Evolutionary conservation across 2,797 vertebrate species (phyloP).

Genomic region (Acrocephalus scirpaceus): DNA sequence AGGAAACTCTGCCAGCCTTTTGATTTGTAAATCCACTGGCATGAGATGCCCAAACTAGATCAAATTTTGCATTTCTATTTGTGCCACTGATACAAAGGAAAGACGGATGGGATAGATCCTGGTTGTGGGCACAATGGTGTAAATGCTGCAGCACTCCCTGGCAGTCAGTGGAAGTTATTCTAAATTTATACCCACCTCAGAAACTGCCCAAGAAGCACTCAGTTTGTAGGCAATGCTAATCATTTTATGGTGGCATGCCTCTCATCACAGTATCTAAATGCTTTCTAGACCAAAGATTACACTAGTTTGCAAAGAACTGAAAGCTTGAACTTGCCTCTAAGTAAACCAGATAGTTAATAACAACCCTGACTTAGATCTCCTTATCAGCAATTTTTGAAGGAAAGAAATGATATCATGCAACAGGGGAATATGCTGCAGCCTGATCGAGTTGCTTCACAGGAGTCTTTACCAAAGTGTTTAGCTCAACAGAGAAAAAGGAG

Average conservation of each 20-base stretch:
- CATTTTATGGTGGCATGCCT: neutral
- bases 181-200: neutral
- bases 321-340: neutral
- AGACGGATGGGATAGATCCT: neutral
- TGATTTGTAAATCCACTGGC: constrained; percentile 45
- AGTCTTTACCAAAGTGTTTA: neutral
- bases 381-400: neutral
- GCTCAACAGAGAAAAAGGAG: neutral
- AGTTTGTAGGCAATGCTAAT: neutral
- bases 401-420: neutral
- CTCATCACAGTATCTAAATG: neutral
- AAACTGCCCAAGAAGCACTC: neutral
- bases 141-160: neutral
- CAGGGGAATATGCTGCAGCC: neutral
- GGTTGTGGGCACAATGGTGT: neutral
- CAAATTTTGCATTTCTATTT: constrained; percentile 42
- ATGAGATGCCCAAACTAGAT: neutral
- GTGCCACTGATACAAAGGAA: constrained; percentile 11
- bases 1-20: constrained; percentile 30
- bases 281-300: constrained; percentile 30
- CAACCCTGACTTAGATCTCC: constrained; percentile 23
- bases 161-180: neutral
- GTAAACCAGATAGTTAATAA: neutral
- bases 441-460: neutral
- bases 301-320: neutral